phyloP scores from a whole-genome alignment of 1,140 invertebrate species.

The Dufourea novaeangliae region DNA sequence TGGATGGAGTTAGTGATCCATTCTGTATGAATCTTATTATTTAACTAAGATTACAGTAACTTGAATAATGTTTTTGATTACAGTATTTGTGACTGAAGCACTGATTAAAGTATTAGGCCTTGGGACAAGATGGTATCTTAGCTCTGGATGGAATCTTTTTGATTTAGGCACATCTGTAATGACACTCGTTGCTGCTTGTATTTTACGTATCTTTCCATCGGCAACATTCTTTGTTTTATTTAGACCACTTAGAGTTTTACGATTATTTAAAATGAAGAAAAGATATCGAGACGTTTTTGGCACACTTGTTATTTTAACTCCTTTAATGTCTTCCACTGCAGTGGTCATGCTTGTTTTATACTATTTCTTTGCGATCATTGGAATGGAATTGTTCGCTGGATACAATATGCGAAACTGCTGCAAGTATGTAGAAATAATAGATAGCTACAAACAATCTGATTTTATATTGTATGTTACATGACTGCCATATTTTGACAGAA shows the following conservation, averaged over 20 bases:
- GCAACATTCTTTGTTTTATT: constrained; percentile 89
- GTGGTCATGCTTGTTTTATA: constrained; percentile 93
- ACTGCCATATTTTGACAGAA: constrained; percentile 81
- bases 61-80: constrained; percentile 60
- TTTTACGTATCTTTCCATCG: constrained; percentile 85
- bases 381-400: constrained; percentile 93
- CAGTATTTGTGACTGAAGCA: constrained; percentile 91
- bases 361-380: constrained; percentile 95
- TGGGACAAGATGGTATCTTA: constrained; percentile 88
- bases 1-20: too few relatives aligned
- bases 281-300: constrained; percentile 94
- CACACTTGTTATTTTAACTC: constrained; percentile 91
- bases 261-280: constrained; percentile 91
- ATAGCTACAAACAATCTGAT: background rate
- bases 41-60: background rate
- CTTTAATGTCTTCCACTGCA: constrained; percentile 89
- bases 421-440: constrained; percentile 86
- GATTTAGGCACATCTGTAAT: constrained; percentile 89
- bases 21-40: too few relatives aligned
- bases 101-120: constrained; percentile 88
- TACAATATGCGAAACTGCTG: constrained; percentile 92
- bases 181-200: constrained; percentile 85
- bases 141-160: constrained; percentile 94
- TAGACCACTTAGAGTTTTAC: constrained; percentile 85
- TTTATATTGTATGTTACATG: constrained; percentile 20